Evolutionary conservation across 2,113 vertebrate genomes (phyloP).

Genomic region (Lanius ludovicianus): DNA sequence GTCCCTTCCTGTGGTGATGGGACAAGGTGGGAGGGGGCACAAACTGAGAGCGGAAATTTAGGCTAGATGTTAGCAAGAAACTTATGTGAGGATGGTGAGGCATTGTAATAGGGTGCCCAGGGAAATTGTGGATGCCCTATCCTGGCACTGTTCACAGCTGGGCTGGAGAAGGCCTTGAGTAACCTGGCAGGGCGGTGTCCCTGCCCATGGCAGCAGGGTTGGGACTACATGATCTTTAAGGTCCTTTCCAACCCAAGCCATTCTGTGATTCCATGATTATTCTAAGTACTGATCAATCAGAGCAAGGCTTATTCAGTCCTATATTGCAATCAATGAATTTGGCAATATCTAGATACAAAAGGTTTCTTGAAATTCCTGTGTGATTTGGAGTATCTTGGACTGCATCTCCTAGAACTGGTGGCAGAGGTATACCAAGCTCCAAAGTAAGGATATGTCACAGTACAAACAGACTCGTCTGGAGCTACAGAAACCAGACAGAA

Average conservation of each 20-base stretch:
- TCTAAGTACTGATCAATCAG: background rate
- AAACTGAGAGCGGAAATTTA: background rate
- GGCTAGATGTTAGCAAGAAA: too few species aligned
- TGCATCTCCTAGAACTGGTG: background rate
- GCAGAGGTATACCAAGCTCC: background rate
- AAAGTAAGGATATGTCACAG: too few species aligned
- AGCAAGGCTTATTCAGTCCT: background rate
- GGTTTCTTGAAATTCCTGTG: background rate
- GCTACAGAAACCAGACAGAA: background rate
- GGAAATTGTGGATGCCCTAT: background rate
- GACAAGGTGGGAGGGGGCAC: background rate
- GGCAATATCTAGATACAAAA: background rate
- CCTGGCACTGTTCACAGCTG: background rate
- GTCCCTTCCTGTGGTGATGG: accelerated
- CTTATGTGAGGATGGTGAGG: background rate
- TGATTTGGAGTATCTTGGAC: background rate
- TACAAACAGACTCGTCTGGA: background rate
- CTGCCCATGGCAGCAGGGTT: background rate
- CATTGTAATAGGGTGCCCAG: background rate
- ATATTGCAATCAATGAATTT: background rate
- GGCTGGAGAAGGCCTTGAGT: background rate
- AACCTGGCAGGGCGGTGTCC: background rate
- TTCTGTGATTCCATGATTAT: background rate
- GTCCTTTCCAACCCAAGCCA: background rate
- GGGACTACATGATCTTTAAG: background rate